Percentiles rank a stretch among this genome's conserved stretches.
These are phyloP conservation scores for Calyptommatus sinebrachiatus DNA, from an alignment of 2,113 vertebrate genomes.

Conservation along the genomic window DNA sequence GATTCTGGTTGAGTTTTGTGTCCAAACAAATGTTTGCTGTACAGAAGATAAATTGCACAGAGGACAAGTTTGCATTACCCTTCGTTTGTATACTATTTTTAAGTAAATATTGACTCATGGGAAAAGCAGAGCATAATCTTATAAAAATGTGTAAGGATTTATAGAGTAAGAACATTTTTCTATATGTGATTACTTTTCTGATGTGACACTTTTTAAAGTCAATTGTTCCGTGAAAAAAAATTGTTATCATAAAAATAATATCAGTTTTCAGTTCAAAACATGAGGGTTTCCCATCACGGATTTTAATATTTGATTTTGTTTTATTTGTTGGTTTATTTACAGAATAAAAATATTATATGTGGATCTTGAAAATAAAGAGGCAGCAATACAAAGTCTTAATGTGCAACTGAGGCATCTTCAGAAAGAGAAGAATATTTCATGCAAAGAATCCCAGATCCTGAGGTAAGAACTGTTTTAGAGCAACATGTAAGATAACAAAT, in stretches of 20 bases:
- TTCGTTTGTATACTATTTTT: too few relatives aligned
- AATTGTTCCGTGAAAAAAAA: not conserved
- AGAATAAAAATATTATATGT: conserved; percentile 67
- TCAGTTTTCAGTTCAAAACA: not conserved
- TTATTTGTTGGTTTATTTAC: not conserved
- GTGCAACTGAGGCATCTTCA: conserved; percentile 62
- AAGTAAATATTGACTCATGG: too few relatives aligned
- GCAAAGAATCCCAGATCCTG: conserved; percentile 62
- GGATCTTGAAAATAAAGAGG: conserved; percentile 72
- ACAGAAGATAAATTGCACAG: too few relatives aligned
- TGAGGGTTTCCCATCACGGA: not conserved
- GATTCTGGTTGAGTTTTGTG: too few relatives aligned
- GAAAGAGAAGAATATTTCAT: conserved; percentile 68
- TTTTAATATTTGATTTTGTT: conserved; percentile 23
- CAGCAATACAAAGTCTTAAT: conserved; percentile 62
- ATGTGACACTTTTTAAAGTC: not conserved
- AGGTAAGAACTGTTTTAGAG: conserved; percentile 68
- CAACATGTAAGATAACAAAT: not conserved
- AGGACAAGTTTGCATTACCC: too few relatives aligned
- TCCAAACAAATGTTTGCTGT: too few relatives aligned
- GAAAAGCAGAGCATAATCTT: not conserved
- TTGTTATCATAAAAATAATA: not conserved
- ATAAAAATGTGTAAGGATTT: not conserved
- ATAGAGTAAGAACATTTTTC: not conserved
- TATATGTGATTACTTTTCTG: not conserved